Evolutionary conservation across 1,140 invertebrate species (phyloP), one percentile per base, ranked within the genome.

Genomic region (Colletes gigas): DNA sequence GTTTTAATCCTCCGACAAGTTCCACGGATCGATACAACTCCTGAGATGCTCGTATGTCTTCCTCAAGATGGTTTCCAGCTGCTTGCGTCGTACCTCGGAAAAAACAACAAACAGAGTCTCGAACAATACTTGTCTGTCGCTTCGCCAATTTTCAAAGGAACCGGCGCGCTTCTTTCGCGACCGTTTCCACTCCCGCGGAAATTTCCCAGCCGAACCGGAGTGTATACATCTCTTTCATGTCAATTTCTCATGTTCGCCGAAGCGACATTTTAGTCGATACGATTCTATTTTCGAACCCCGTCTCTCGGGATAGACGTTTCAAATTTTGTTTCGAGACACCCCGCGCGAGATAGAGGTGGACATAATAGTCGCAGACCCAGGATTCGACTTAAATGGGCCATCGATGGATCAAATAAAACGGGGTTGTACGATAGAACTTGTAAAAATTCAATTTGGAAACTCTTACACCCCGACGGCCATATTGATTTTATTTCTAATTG

Each of bases 1-100:
- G 39, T 66, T 54, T 76, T 81, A 72, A 83, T 83, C 55, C 78
- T 21, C 30, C 7, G 15, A 19, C 52, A 73, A 81, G 39, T 59
- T 73, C 71, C 44, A 17, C 1, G 47, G 12, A 12, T 30, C 21
- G 12, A n/a, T 68, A 50, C 39, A 39, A 63, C 1, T 19, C 81
- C 57, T 68, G 12, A 4, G 62, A 52, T 30, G 55, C 4, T 39
- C 55, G 41, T 80, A 47, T 1, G 12, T 82, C 57, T 14, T 41
- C 44, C 14, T 6, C 39, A 50, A 68, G 19, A 47, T 6, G 17
- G 60, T 44, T 74, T 73, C 7, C n/a, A 19, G 21, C 59, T 60
- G 59, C n/a, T 60, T 30, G 7, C 21, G 3, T 15, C 4, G 12
- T 15, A 47, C 44, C 63, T 39, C 4, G 44, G 44, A 30, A 30